Evolutionary conservation across 2,797 vertebrate species (phyloP).

Genomic region (Eremophila alpestris): DNA sequence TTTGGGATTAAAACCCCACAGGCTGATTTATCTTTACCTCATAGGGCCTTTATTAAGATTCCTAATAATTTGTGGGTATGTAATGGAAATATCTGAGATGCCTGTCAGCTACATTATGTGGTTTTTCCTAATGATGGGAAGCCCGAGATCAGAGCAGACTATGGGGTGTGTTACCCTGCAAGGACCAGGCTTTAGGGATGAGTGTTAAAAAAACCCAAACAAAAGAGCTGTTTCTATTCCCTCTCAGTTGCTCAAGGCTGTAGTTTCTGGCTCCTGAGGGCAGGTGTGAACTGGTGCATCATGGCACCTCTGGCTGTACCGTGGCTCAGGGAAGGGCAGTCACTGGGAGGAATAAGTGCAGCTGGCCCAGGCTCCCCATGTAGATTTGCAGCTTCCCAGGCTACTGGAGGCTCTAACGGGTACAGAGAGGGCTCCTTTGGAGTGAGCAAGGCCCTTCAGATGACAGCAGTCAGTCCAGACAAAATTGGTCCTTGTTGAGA

Average conservation of each 20-base stretch:
- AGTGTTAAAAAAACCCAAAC: not conserved
- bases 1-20: not conserved
- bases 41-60: not conserved
- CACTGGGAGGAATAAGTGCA: not conserved
- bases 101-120: not conserved
- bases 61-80: not conserved
- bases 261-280: not conserved
- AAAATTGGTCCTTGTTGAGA: not conserved
- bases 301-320: not conserved
- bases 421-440: not conserved
- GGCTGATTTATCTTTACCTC: not conserved
- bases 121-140: not conserved
- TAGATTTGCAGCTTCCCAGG: not conserved
- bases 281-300: not conserved
- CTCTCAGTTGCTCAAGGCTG: not conserved
- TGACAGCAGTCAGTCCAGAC: not conserved
- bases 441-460: fast-evolving
- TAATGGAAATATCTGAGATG: not conserved
- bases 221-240: not conserved
- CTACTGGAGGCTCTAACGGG: fast-evolving
- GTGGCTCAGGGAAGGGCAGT: not conserved
- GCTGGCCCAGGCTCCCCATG: not conserved
- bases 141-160: not conserved
- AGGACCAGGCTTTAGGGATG: not conserved
- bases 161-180: not conserved